Evolutionary conservation across 2,888 invertebrate genomes (phyloP), one percentile per base, ranked within the genome.

Genomic region (Melipona bicolor): DNA sequence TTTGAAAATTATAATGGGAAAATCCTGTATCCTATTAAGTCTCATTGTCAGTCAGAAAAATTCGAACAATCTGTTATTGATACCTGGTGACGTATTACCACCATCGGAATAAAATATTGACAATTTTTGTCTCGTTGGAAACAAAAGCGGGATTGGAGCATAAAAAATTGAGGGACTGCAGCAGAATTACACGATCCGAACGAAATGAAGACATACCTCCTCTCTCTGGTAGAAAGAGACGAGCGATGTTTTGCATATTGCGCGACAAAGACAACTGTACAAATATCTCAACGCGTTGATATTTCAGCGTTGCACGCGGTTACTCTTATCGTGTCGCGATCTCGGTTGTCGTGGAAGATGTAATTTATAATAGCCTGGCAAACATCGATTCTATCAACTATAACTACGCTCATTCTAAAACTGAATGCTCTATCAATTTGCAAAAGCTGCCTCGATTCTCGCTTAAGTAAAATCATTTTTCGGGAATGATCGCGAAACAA

Each of bases 271-370:
- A 61, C 89, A 89, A 85, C 81, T 89, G 89, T 82, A 62, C 81
- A 87, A 89, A 87, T 77, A 87, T 50, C 69, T 49, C 78, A 68
- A 70, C 64, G 62, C 59, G 64, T 86, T 79, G 76, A 84, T 83
- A 79, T 71, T 79, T 56, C 67, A 76, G 50, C 70, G 82, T 77
- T 81, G 80, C 65, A 24, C 43, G 24, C 4, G 17, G 13, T 59
- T 49, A 50, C n/a, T 69, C 78, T 88, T 87, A 87, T 85, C 88
- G 68, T 70, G 13, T 19, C 62, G 52, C 73, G 77, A 77, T 84
- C 72, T 74, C 75, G 68, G n/a, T 64, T 62, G 73, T 59, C 75
- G 61, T 79, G 59, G 50, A 73, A 86, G 54, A 72, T 70, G 79
- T 81, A 80, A 85, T 79, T 83, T 79, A 82, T 81, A 84, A 70